Evolutionary conservation across 2,797 vertebrate genomes (phyloP).

Genomic region (Carapus acus): DNA sequence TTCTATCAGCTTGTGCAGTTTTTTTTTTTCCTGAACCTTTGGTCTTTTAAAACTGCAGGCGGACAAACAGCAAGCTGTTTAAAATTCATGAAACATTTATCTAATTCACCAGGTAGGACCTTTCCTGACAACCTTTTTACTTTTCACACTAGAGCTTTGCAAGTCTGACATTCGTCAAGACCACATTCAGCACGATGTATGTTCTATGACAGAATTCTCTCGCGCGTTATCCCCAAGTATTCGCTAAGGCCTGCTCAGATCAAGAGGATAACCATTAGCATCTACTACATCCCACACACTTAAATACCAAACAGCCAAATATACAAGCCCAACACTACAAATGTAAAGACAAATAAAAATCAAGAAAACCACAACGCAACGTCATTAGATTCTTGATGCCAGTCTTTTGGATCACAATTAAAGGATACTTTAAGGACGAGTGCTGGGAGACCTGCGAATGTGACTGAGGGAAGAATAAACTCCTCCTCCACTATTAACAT

Average conservation of each 20-base stretch:
- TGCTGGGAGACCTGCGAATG: neutral
- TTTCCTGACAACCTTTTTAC: constrained; percentile 67
- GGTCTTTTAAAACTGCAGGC: constrained; percentile 72
- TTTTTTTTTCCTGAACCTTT: constrained; percentile 62
- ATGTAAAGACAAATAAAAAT: neutral
- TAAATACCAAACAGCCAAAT: constrained; percentile 15
- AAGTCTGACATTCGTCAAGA: constrained; percentile 63
- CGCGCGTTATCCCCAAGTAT: constrained; percentile 43
- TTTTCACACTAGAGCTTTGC: constrained; percentile 48
- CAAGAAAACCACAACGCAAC: no score
- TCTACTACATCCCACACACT: constrained; percentile 17
- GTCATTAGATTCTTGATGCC: no score
- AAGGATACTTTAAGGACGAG: neutral
- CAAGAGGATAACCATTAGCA: constrained; percentile 35
- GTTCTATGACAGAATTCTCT: constrained; percentile 57
- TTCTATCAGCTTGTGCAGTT: constrained; percentile 59
- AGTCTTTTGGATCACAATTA: no score
- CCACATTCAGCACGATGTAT: constrained; percentile 59
- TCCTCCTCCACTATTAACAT: no score
- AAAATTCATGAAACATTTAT: constrained; percentile 75
- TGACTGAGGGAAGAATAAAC: neutral
- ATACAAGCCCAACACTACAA: neutral
- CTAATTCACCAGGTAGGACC: constrained; percentile 67
- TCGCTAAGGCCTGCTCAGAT: constrained; percentile 47
- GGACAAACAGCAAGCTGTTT: constrained; percentile 71